Percentiles rank a stretch among this genome's conserved stretches.
These are phyloP conservation scores for Tenthredo livida DNA, from an alignment of 2,888 invertebrate species.

Conservation along the genomic window DNA sequence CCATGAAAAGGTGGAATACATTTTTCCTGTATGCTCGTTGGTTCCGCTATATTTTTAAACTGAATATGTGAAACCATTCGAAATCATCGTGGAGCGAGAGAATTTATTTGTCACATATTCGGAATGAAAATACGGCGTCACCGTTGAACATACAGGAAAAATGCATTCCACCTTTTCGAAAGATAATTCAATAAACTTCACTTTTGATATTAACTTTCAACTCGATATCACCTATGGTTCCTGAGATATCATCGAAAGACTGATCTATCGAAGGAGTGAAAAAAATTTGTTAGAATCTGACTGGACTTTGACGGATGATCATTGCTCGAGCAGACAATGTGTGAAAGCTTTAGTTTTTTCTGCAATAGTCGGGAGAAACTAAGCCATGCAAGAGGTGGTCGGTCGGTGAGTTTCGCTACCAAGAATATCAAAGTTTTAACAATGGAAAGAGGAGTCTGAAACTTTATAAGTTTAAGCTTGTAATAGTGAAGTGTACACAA, in stretches of 20 bases:
- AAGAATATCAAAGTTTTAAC: slow-evolving; percentile 43
- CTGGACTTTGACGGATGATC: not conserved
- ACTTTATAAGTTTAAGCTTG: slow-evolving; percentile 11
- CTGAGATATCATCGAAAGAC: not conserved
- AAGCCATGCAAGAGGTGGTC: not conserved
- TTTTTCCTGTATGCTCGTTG: not conserved
- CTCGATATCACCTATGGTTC: not conserved
- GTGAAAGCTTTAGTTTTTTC: not conserved
- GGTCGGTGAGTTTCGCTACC: not conserved
- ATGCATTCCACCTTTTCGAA: not conserved
- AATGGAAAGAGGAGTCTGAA: slow-evolving; percentile 26
- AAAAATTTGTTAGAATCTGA: not conserved
- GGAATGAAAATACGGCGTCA: not conserved
- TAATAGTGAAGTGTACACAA: slow-evolving; percentile 4
- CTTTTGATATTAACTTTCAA: not conserved
- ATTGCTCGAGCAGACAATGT: not conserved
- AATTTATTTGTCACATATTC: not conserved
- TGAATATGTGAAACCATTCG: not conserved
- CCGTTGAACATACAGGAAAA: not conserved
- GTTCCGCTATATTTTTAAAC: not conserved
- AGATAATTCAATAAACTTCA: not conserved
- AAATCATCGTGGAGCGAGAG: not conserved
- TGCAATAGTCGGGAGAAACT: not conserved
- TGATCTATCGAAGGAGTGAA: not conserved
- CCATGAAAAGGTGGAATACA: not conserved